Percentiles rank a stretch among this genome's conserved stretches.
Conservation (phyloP, 2,113 vertebrate genomes). For the Acrocephalus kingi region DNA sequence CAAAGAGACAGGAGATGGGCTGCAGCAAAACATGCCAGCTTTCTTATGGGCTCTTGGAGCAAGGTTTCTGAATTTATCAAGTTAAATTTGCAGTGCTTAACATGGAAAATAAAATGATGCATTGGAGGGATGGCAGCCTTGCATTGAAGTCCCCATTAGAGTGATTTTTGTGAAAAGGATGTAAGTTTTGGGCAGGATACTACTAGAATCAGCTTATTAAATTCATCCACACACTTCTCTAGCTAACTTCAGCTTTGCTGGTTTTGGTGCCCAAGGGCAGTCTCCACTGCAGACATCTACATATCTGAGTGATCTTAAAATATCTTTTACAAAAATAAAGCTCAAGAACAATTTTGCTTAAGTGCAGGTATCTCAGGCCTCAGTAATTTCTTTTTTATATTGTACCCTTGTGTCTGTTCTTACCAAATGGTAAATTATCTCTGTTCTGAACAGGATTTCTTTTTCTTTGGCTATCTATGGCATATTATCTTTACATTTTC, state of each 20-base stretch:
- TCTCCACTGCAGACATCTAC: neutral
- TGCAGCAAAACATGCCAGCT: neutral
- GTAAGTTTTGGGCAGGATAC: neutral
- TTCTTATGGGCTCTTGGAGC: neutral
- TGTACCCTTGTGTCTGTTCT: neutral
- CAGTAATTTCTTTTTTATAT: neutral
- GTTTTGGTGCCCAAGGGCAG: neutral
- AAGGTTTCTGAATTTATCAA: neutral
- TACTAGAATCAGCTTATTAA: neutral
- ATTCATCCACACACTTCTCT: neutral
- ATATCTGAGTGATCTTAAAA: neutral
- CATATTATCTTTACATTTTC: neutral
- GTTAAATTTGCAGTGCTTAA: neutral
- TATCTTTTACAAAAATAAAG: neutral
- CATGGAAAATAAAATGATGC: neutral
- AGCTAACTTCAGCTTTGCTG: neutral
- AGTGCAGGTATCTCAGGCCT: neutral
- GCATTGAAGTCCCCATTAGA: neutral
- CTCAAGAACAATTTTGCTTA: neutral
- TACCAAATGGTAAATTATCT: neutral
- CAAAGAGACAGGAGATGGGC: neutral
- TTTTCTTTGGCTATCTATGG: neutral
- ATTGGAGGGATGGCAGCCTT: neutral
- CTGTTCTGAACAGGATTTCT: neutral
- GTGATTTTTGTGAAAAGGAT: constrained; percentile 4